Conservation (phyloP, 2,113 vertebrate species). For the Actenoides lindsayi region DNA sequence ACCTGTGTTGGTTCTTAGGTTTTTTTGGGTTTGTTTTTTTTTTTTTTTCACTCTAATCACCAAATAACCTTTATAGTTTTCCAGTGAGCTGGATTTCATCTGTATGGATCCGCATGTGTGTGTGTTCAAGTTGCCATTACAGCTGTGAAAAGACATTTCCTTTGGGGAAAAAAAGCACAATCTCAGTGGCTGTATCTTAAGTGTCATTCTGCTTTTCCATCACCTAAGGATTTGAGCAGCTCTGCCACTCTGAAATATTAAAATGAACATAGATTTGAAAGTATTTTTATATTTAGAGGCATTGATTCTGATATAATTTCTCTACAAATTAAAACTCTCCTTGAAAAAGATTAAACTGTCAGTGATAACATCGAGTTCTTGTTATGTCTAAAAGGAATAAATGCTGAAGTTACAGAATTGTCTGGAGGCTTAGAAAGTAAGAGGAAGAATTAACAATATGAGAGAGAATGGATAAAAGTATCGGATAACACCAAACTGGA, state of each 20-base stretch:
- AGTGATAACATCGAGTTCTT: constrained; percentile 63
- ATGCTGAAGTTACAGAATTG: constrained; percentile 64
- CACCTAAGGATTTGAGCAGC: constrained; percentile 28
- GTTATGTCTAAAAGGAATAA: constrained; percentile 64
- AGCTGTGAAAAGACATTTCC: background rate
- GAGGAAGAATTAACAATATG: constrained; percentile 23
- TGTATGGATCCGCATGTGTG: rapidly evolving
- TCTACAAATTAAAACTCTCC: constrained; percentile 62
- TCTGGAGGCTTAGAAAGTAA: constrained; percentile 63
- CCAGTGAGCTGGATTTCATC: background rate
- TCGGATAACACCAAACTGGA: constrained; percentile 3
- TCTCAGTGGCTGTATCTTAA: background rate
- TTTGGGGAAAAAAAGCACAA: background rate
- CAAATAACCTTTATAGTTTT: background rate
- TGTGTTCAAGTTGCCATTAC: rapidly evolving
- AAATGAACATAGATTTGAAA: constrained; percentile 42
- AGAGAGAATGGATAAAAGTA: constrained; percentile 35
- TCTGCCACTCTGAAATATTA: constrained; percentile 10
- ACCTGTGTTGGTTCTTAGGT: background rate
- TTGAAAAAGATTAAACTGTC: constrained; percentile 66
- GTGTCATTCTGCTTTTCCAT: constrained; percentile 16
- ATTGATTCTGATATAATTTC: constrained; percentile 55
- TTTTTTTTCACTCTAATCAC: background rate
- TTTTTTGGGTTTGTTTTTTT: background rate
- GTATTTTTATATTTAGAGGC: constrained; percentile 56